Base-by-base conservation (phyloP, 2,113 vertebrate species). In the Okapia johnstoni region DNA sequence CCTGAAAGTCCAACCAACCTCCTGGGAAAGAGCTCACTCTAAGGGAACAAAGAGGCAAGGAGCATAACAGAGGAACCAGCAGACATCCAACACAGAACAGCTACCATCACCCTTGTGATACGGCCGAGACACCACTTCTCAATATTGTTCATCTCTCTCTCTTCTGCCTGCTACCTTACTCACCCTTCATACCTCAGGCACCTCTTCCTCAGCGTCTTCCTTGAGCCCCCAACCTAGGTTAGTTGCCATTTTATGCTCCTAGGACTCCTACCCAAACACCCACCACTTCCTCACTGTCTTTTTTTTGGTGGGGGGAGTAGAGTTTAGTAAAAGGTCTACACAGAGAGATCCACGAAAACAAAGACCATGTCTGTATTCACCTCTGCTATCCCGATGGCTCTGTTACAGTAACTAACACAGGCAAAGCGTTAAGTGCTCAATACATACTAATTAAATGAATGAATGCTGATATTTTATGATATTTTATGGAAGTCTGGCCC, bases 251-350 rank as follows among this genome's bases (percentile, higher is more conserved):
- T 77, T 83, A 79, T 17, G 16, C 13, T 84, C 58, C n/a, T 52
- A 60, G 43, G 10, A 26, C 28, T 70, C 40, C 43, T 58, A 13
- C 76, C 46, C 66, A 21, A 87, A 66, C 8, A 33, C 10, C 33
- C 21, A 58, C 23, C 13, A 88, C 43, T 85, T 88, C 57, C 63
- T 61, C 3, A 50, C 30, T 84, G 33, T 30, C 19, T 54, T n/a
- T 79, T 52, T 81, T 28, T 52, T 2, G 1, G 4, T 14, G 10
- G 17, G 33, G 25, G 43, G n/a, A 2, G 43, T 0, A 7, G 19
- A 9, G 23, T 26, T 40, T 40, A 17, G 19, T 73, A 23, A 73
- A 28, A 33, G 1, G 33, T 26, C 76, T 60, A 46, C 21, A 52
- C 17, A 50, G 10, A 30, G 63, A 92, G 26, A 61, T 61, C 77